A percentile compares a stretch with the other conserved stretches of the same genome.
phyloP scores from a whole-genome alignment of 2,888 invertebrate species.

The Nomada ruficornis region DNA sequence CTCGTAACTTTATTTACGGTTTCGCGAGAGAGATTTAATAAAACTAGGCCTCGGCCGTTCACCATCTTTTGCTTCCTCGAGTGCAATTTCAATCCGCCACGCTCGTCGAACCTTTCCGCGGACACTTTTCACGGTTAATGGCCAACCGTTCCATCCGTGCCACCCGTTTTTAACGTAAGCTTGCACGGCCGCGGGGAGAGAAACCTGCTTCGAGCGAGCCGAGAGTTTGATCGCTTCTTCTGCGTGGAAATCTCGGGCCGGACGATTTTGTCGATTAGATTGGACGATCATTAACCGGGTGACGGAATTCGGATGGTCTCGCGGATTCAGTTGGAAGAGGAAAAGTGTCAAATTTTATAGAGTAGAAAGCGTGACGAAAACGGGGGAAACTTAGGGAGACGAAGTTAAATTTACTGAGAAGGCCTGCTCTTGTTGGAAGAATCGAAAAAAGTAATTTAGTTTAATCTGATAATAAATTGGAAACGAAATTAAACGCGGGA shows the following conservation, averaged over 20 bases:
- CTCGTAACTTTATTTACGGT: constrained; percentile 48
- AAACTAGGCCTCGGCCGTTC: constrained; percentile 7
- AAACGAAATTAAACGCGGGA: too few species aligned
- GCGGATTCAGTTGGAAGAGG: too few species aligned
- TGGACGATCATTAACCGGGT: background rate
- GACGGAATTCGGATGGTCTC: too few species aligned
- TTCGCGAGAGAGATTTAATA: constrained; percentile 55
- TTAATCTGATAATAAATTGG: too few species aligned
- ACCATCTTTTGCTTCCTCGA: background rate
- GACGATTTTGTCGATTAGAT: background rate
- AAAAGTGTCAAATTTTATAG: too few species aligned
- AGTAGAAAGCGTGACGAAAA: too few species aligned
- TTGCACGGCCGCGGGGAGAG: background rate
- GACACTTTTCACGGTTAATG: constrained; percentile 38
- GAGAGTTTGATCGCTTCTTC: background rate
- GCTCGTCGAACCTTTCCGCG: constrained; percentile 16
- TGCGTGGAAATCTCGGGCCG: background rate
- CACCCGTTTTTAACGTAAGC: constrained; percentile 7
- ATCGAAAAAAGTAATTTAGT: too few species aligned
- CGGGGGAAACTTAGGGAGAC: too few species aligned
- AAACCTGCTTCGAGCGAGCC: background rate
- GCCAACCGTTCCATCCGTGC: constrained; percentile 14
- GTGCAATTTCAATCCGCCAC: constrained; percentile 46
- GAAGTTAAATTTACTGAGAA: too few species aligned
- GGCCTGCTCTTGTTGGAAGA: too few species aligned